Base-by-base conservation (phyloP, 92 coral and sea anemone species). In the Palythoa heliodiscus region DNA sequence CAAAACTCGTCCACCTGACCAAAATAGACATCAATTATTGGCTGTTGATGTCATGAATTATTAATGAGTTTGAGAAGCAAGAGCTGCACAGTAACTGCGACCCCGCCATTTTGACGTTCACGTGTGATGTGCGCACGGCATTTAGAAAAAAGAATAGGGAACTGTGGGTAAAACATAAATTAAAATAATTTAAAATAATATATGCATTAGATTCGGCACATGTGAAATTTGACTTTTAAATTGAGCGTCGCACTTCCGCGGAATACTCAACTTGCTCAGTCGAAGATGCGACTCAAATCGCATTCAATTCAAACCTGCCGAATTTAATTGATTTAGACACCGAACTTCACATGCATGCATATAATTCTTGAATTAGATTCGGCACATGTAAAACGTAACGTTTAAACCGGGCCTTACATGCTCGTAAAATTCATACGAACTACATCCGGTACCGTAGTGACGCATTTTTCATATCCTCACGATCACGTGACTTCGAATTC, bases 101-200 rank as follows among this genome's bases (percentile, higher is more conserved):
- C 52, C 8, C 23, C 68, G 67, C 69, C 67, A 54, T 40, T 23
- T 53, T 76, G 50, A 0, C 52, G 48, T 20, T 52, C 43, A 47
- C 10, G 61, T 52, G 23, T 55, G 69, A 55, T 76, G 23, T 76
- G 82, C 50, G 69, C 68, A 76, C 25, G 69, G 50, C 69, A 76
- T 76, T 76, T 76, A 24, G 82, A 54, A 76, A 76, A 74, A 76
- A 76, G n/a, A n/a, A 76, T 52, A 2, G n/a, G 22, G 82, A 76
- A 76, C 9, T 76, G 82, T 76, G 68, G 66, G 66, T 75, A 75
- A 75, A 75, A 52, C 1, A 38, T 71, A 4, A 37, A 11, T 71
- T 71, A 35, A 38, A 1, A 71, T 71, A 71, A 70, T 70, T 70
- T 11, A 70, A 16, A 70, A 70, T 70, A 38, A 71, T 71, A 40